Percentiles rank a stretch among this genome's conserved stretches.
These are phyloP conservation scores for Drosophila barbarae DNA, from an alignment of 2,888 invertebrate species.

Conservation along the genomic window DNA sequence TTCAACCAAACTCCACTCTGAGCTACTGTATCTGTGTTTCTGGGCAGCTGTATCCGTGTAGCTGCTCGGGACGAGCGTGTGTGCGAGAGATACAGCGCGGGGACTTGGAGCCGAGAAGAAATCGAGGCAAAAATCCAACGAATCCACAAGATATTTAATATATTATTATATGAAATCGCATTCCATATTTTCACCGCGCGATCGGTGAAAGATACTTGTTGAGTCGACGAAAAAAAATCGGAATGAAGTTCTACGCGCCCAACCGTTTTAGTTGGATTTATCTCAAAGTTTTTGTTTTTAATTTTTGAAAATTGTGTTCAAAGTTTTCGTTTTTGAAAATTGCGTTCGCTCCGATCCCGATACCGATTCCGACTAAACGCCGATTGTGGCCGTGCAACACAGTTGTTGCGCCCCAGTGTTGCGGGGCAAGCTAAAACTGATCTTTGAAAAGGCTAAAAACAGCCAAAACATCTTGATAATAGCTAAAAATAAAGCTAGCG, in stretches of 20 bases:
- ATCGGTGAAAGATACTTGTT: slow-evolving; percentile 26
- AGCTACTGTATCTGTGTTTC: slow-evolving; percentile 38
- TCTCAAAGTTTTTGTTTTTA: not conserved
- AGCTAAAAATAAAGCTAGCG: too few species aligned
- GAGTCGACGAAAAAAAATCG: slow-evolving; percentile 12
- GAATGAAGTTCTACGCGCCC: slow-evolving; percentile 5
- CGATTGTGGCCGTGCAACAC: too few species aligned
- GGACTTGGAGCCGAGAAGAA: slow-evolving; percentile 22
- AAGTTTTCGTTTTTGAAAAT: not conserved
- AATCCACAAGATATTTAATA: slow-evolving; percentile 6
- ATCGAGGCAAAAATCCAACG: slow-evolving; percentile 16
- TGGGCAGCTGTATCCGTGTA: slow-evolving; percentile 17
- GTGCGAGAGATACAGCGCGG: slow-evolving; percentile 15
- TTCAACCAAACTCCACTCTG: slow-evolving; percentile 37
- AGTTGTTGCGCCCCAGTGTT: too few species aligned
- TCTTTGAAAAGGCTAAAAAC: too few species aligned
- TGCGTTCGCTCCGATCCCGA: too few species aligned
- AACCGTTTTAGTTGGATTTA: not conserved
- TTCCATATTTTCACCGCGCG: slow-evolving; percentile 27
- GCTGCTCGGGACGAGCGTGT: slow-evolving; percentile 2
- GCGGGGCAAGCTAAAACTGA: too few species aligned
- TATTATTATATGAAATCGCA: not conserved
- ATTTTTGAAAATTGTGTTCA: not conserved
- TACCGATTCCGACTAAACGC: too few species aligned
- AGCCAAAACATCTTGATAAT: too few species aligned